Evolutionary conservation across 2,797 vertebrate genomes (phyloP), one percentile per base, ranked within the genome.

Genomic region (Enteromius radiatus): DNA sequence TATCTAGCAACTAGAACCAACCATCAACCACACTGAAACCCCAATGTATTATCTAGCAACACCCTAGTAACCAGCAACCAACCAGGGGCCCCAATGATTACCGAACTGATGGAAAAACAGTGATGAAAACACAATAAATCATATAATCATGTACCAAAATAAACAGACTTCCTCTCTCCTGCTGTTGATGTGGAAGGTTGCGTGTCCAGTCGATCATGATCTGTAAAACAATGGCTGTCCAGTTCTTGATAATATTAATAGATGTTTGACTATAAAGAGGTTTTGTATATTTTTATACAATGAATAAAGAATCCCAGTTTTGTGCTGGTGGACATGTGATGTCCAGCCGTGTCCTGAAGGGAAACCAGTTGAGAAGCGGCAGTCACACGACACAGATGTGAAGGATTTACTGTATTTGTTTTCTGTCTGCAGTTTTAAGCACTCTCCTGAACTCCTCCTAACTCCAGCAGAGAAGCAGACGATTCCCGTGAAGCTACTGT

Each of bases 401-500:
- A 52, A 61, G 12, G 1, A 14, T 6, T 45, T 4, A 45, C 41
- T 69, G 41, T 73, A 3, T 43, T 36, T 52, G 2, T 47, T 81
- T 36, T 31, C 68, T 64, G 4, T 84, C 61, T 78, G 2, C 90
- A 95, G 94, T 91, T 81, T 91, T 92, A 28, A 92, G 86, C 88
- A 93, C 78, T 88, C 90, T 95, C 85, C 89, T 94, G 71, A 90
- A 87, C 68, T 92, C 93, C 11, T 82, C 80, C 4, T 59, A 64
- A 74, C 23, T 28, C 7, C 1, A 3, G 4, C 31, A 9, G 36
- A 28, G 52, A 56, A 43, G 67, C 14, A 43, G 45, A 2, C 61
- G 31, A 56, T 33, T 54, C 63, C 63, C 21, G 23, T 23, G 43
- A 64, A 23, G 70, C 49, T 28, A 63, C 47, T 75, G 77, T 80